A percentile compares a stretch with the other conserved stretches of the same genome.
Evolutionary conservation across 2,113 vertebrate genomes (phyloP).

Genomic region (Lutjanus erythropterus): DNA sequence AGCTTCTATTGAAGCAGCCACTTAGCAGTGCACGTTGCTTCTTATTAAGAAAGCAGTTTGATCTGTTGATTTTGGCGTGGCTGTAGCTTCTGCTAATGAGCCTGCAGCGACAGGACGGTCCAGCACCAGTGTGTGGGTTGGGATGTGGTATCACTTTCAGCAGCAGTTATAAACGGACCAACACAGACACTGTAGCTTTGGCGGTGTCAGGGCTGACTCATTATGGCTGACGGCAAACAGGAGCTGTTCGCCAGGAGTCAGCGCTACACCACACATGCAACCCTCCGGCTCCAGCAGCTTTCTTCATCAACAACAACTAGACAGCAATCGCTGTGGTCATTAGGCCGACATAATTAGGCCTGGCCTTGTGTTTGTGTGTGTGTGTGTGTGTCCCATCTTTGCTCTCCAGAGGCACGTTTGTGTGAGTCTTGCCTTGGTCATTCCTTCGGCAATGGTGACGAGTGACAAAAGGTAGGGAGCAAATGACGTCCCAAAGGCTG

Average conservation of each 20-base stretch:
- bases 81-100: constrained; percentile 63
- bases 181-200: constrained; percentile 36
- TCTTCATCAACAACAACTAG: constrained; percentile 58
- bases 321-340: constrained; percentile 63
- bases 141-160: constrained; percentile 46
- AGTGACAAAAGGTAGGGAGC: constrained; percentile 26
- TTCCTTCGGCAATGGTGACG: constrained; percentile 12
- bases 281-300: constrained; percentile 27
- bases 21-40: constrained; percentile 14
- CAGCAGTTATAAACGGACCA: constrained; percentile 44
- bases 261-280: constrained; percentile 38
- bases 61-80: constrained; percentile 41
- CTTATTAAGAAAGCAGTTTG: constrained; percentile 52
- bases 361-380: constrained; percentile 5
- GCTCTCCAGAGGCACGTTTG: constrained; percentile 22
- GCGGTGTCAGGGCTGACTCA: constrained; percentile 58
- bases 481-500: constrained; percentile 39
- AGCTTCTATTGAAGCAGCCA: not conserved
- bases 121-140: constrained; percentile 43
- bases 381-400: constrained; percentile 12
- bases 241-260: constrained; percentile 55
- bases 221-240: constrained; percentile 59
- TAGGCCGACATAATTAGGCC: constrained; percentile 60
- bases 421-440: constrained; percentile 39
- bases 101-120: constrained; percentile 54